A percentile compares a stretch with the other conserved stretches of the same genome.
Evolutionary conservation across 92 coral and sea anemone genomes (phyloP).

Genomic region (Virgularia gustaviana): DNA sequence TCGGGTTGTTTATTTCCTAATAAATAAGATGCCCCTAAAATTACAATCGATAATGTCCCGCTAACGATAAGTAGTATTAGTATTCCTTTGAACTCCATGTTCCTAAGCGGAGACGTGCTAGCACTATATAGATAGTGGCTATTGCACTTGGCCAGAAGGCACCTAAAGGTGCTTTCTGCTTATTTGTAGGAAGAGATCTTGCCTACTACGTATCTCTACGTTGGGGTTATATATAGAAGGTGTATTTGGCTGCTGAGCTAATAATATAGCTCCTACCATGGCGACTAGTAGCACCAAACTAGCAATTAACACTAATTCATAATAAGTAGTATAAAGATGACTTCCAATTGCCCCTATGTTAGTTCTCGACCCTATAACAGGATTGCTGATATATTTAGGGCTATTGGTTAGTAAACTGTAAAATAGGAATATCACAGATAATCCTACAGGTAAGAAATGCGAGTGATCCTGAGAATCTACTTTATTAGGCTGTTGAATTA

Average conservation of each 20-base stretch:
- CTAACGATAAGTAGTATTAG: slow-evolving; percentile 32
- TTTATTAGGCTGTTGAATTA: slow-evolving; percentile 38
- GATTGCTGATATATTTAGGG: slow-evolving; percentile 30
- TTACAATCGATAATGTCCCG: slow-evolving; percentile 37
- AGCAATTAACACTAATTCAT: slow-evolving; percentile 35
- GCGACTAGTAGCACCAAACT: slow-evolving; percentile 31
- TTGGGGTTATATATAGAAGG: slow-evolving; percentile 35
- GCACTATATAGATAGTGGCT: slow-evolving; percentile 12
- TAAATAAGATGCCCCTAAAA: slow-evolving; percentile 41
- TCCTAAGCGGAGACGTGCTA: slow-evolving; percentile 37
- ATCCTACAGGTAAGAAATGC: slow-evolving; percentile 32
- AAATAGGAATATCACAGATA: slow-evolving; percentile 31
- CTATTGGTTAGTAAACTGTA: slow-evolving; percentile 30
- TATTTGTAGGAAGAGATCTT: slow-evolving; percentile 48
- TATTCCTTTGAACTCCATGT: slow-evolving; percentile 33
- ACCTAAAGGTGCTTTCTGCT: slow-evolving; percentile 48
- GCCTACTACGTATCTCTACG: slow-evolving; percentile 34
- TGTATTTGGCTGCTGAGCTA: slow-evolving; percentile 46
- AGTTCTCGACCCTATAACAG: slow-evolving; percentile 27
- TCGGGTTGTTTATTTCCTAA: slow-evolving; percentile 36
- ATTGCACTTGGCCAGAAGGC: slow-evolving; percentile 38
- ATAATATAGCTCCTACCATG: slow-evolving; percentile 44
- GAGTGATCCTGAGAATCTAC: slow-evolving; percentile 32
- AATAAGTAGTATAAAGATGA: slow-evolving; percentile 33
- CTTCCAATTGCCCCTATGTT: slow-evolving; percentile 38